Percentiles rank a stretch among this genome's conserved stretches.
Evolutionary conservation across 2,888 invertebrate species (phyloP).

Genomic region (Coenonympha glycerion): DNA sequence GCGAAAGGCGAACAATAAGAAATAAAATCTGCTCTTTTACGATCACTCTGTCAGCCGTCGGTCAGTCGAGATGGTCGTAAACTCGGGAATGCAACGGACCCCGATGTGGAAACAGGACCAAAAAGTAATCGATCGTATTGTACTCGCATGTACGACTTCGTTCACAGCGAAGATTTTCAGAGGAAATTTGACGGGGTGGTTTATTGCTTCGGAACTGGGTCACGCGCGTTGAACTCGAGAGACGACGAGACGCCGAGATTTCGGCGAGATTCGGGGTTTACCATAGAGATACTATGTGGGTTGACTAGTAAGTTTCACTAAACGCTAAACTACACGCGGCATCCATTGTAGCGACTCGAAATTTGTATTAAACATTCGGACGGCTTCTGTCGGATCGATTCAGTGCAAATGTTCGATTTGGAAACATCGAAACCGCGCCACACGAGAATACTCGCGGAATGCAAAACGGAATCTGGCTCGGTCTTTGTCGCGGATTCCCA

Average conservation of each 20-base stretch:
- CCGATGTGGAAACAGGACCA: conserved; percentile 55
- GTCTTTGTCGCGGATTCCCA: conserved; percentile 73
- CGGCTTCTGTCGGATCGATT: conserved; percentile 45
- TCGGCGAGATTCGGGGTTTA: conserved; percentile 10
- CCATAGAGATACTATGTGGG: too few relatives aligned
- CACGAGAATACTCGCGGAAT: conserved; percentile 61
- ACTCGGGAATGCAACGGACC: conserved; percentile 67
- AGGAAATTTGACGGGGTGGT: conserved; percentile 59
- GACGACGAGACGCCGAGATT: conserved; percentile 29
- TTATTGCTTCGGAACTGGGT: conserved; percentile 64
- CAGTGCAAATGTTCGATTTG: conserved; percentile 48
- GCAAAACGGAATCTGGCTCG: conserved; percentile 68
- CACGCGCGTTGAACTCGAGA: conserved; percentile 37
- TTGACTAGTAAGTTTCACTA: conserved; percentile 16
- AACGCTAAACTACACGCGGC: conserved; percentile 28
- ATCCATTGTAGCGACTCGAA: too few relatives aligned
- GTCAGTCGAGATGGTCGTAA: conserved; percentile 64
- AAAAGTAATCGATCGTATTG: conserved; percentile 46
- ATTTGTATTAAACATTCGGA: conserved; percentile 32
- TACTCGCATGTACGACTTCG: too few relatives aligned
- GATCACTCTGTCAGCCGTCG: conserved; percentile 63
- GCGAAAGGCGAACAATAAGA: conserved; percentile 74
- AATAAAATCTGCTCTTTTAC: conserved; percentile 73
- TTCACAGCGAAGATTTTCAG: conserved; percentile 49
- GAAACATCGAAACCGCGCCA: conserved; percentile 52